Percentiles rank a stretch among this genome's conserved stretches.
Conservation (phyloP, 2,888 invertebrate species). For the Allygus modestus region DNA sequence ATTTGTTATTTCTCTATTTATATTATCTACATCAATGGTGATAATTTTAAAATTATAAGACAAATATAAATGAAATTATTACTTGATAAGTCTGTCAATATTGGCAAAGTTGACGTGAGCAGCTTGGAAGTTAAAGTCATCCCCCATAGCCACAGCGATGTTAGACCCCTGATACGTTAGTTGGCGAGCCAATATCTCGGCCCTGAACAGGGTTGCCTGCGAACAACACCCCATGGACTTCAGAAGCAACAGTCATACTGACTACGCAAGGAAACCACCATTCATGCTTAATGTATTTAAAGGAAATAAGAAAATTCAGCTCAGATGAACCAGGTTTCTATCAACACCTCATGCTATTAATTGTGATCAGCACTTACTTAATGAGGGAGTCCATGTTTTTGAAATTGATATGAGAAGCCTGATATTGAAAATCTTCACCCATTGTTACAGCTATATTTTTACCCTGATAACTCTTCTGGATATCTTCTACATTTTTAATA, state of each 20-base stretch:
- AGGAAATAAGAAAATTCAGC: no score
- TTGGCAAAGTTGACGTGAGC: conserved; percentile 89
- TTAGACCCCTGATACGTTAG: conserved; percentile 82
- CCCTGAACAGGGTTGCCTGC: conserved; percentile 16
- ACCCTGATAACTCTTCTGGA: conserved; percentile 73
- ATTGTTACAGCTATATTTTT: conserved; percentile 87
- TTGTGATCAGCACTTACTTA: conserved; percentile 76
- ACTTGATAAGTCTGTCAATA: conserved; percentile 92
- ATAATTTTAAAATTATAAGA: no score
- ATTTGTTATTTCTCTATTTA: no score
- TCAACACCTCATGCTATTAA: no score
- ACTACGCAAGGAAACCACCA: no score
- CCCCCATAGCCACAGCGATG: conserved; percentile 92
- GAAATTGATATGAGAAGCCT: conserved; percentile 86
- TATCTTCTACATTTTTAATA: conserved; percentile 77
- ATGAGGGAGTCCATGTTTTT: conserved; percentile 93
- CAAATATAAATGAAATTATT: conserved; percentile 68
- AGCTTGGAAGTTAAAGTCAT: conserved; percentile 92
- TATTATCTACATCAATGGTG: no score
- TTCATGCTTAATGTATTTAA: no score
- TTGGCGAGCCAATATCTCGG: neutral
- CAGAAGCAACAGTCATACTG: neutral
- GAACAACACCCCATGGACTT: neutral
- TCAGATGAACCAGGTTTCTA: no score
- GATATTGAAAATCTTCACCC: conserved; percentile 95